Evolutionary conservation across 2,888 invertebrate genomes (phyloP).

Genomic region (Thecocarcelia acutangulata): DNA sequence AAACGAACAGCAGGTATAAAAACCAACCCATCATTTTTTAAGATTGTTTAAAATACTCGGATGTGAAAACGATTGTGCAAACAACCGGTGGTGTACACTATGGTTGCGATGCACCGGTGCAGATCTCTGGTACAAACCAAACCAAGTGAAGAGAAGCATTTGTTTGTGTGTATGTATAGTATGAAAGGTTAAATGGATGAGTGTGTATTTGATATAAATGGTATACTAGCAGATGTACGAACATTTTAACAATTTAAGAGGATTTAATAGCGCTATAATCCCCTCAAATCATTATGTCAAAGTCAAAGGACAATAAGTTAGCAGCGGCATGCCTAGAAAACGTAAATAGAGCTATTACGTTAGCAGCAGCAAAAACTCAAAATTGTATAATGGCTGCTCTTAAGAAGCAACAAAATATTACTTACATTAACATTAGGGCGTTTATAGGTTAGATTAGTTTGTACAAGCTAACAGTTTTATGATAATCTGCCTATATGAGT

Average conservation of each 20-base stretch:
- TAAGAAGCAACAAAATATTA: slow-evolving; percentile 8
- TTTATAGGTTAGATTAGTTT: too few species aligned
- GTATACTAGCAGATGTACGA: slow-evolving; percentile 58
- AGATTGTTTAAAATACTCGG: too few species aligned
- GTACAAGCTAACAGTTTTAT: too few species aligned
- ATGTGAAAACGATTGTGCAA: too few species aligned
- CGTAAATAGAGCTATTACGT: slow-evolving; percentile 57
- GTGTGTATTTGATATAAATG: slow-evolving; percentile 21
- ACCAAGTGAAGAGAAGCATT: neutral
- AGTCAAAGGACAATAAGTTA: slow-evolving; percentile 65
- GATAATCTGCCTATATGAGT: too few species aligned
- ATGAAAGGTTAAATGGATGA: neutral
- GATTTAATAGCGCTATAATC: slow-evolving; percentile 69
- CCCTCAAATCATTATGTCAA: slow-evolving; percentile 67
- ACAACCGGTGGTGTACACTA: too few species aligned
- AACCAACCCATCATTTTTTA: too few species aligned
- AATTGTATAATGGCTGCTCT: neutral
- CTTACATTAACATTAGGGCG: too few species aligned
- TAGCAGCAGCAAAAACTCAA: slow-evolving; percentile 1
- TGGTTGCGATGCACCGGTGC: too few species aligned
- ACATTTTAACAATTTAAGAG: slow-evolving; percentile 66
- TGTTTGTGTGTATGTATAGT: neutral
- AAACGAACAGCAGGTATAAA: too few species aligned
- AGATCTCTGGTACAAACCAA: too few species aligned
- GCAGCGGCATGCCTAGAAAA: slow-evolving; percentile 62